Percentiles rank a stretch among this genome's conserved stretches.
Evolutionary conservation across 2,113 vertebrate genomes (phyloP).

Genomic region (Eleginops maclovinus): DNA sequence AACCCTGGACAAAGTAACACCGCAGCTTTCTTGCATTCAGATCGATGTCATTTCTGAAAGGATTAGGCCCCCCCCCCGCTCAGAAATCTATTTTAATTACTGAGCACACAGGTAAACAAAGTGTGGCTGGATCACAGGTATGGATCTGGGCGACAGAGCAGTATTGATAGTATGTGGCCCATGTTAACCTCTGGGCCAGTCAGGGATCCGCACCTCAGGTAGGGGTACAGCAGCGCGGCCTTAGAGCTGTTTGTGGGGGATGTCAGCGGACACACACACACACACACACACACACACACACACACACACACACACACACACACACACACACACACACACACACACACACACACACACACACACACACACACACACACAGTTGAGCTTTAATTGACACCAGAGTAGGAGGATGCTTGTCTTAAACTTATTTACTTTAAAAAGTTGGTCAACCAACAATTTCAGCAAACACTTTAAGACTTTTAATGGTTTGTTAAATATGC

Average conservation of each 20-base stretch:
- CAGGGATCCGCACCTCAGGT: constrained; percentile 54
- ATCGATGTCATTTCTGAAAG: constrained; percentile 81
- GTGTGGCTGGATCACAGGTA: constrained; percentile 60
- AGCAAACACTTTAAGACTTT: too few species aligned
- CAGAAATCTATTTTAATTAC: constrained; percentile 85
- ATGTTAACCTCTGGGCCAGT: constrained; percentile 67
- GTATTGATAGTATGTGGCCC: constrained; percentile 71
- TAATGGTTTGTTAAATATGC: too few species aligned
- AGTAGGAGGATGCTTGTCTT: neutral
- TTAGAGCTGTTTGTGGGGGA: constrained; percentile 3
- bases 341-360: constrained; percentile 1
- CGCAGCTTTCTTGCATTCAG: constrained; percentile 29
- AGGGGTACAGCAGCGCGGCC: constrained; percentile 14
- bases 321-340: neutral
- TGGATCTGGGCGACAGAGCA: constrained; percentile 66
- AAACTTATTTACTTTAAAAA: neutral
- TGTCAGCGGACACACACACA: constrained; percentile 11
- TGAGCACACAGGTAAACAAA: constrained; percentile 80
- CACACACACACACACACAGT: neutral
- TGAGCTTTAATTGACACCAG: neutral
- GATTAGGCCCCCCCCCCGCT: constrained; percentile 72
- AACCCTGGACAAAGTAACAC: constrained; percentile 46
- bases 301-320: constrained; percentile 4
- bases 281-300: constrained; percentile 1
- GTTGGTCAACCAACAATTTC: too few species aligned